Base-by-base conservation (phyloP, 2,888 invertebrate species). In the Phoronis australis region DNA sequence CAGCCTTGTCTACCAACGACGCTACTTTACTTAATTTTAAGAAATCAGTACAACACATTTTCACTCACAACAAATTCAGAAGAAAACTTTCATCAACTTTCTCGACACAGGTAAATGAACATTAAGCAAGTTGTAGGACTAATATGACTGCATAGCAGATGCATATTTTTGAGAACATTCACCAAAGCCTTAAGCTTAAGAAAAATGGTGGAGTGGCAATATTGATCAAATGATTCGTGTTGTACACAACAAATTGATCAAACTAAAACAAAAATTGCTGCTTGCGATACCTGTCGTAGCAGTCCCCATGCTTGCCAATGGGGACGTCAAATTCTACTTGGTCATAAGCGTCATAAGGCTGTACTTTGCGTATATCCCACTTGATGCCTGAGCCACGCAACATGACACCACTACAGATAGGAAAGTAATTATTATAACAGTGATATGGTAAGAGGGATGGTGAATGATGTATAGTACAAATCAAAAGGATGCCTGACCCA, bases 331-430 rank as follows among this genome's bases (percentile, higher is more conserved):
- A 99, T 15, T 99, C 95, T 1, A 97, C 82, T 46, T 86, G 80
- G 68, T 92, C 83, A 74, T 99, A 99, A 0, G 90, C 95, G 77
- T 99, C 99, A 76, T 99, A 99, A 0, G 99, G 99, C 76, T 93
- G 90, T 15, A 87, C 80, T 79, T 97, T 96, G 46, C 99, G 84
- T 41, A 99, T 80, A 77, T 99, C 99, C 96, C 99, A 99, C 77
- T 96, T 95, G 64, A 99, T 94, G 18, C 99, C 99, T 0, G 96
- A 96, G 0, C 97, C 97, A 47, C 99, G 83, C 25, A 99, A 80
- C 97, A 99, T 97, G 1, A 97, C 96, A 3, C 99, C 99, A 73
- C 95, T 95, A 77, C 62, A 76, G 72, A 42, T 20, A 37, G 22
- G n/a, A n/a, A n/a, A n/a, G n/a, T n/a, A n/a, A n/a, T n/a, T n/a